Base-by-base conservation (phyloP, 2,888 invertebrate species). In the Cantharis flavilabris region DNA sequence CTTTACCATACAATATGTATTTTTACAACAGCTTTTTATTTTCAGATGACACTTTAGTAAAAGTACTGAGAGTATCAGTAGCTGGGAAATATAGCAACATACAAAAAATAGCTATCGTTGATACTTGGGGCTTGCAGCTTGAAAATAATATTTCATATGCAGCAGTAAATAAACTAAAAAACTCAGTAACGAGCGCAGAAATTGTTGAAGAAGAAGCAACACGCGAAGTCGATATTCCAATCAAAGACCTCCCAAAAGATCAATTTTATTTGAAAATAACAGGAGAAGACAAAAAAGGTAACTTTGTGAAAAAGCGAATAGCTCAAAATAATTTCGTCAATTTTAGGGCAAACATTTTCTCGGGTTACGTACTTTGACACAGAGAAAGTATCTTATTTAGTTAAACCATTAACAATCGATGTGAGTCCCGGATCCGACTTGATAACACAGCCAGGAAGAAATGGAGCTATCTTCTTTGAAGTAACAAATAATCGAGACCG, bases 401-500 rank as follows among this genome's bases (percentile, higher is more conserved):
- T 82, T 10, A 84, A 84, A 76, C 81, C 85, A 11, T 78, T 87
- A 62, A 81, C 81, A 81, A 88, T 91, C 14, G 90, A 91, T 76
- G 85, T 90, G 63, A 89, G 88, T 63, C 81, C 87, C 3, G 89
- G 89, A 69, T 90, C 91, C 0, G 88, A 90, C 83, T 80, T 91
- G 3, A 83, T 89, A 9, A 84, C 88, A 3, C 84, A 86, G 3
- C 87, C 89, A 0, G 89, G 88, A 20, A 82, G 81, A 75, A 79
- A 80, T 33, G 80, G 84, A n/a, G 83, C 86, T 79, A 84, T 95
- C n/a, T 90, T 92, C 78, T 95, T 94, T 83, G 93, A 94, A 87
- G 92, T 95, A 0, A 93, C 92, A 0, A 95, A 95, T 87, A 92
- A 91, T 86, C 91, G 91, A n/a, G 90, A 90, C 10, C 91, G 89